A percentile compares a stretch with the other conserved stretches of the same genome.
These are phyloP conservation scores for Ceyx cyanopectus DNA, from an alignment of 2,113 vertebrate genomes.

Conservation along the genomic window DNA sequence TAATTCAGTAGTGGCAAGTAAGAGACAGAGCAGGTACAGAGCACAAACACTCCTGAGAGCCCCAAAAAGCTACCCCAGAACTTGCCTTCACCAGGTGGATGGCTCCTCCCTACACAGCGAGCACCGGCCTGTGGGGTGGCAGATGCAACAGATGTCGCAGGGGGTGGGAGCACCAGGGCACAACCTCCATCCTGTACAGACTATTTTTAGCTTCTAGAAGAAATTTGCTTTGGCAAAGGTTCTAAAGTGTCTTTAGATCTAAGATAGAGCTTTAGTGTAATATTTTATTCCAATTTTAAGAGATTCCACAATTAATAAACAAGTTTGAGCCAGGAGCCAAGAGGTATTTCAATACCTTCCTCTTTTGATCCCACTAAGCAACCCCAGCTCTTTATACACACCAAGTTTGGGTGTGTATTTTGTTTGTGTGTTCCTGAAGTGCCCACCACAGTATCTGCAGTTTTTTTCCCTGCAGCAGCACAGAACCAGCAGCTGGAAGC, in stretches of 20 bases:
- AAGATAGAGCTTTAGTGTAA: background rate
- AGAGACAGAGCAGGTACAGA: background rate
- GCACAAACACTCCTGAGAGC: background rate
- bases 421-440: background rate
- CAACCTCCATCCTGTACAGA: background rate
- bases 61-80: background rate
- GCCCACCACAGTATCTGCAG: background rate
- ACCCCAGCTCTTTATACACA: background rate
- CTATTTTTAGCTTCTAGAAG: conserved; percentile 46
- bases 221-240: conserved; percentile 44
- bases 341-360: background rate
- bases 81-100: fast-evolving
- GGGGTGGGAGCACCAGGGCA: background rate
- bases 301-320: conserved; percentile 27
- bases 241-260: conserved; percentile 25
- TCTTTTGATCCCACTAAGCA: conserved; percentile 6
- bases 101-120: fast-evolving
- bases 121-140: fast-evolving
- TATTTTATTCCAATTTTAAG: conserved; percentile 17
- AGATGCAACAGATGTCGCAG: fast-evolving
- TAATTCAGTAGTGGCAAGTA: background rate
- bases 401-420: background rate
- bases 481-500: background rate
- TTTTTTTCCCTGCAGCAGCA: background rate
- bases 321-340: background rate